Conservation (phyloP, 1,140 invertebrate species). For the Heliconius himera region DNA sequence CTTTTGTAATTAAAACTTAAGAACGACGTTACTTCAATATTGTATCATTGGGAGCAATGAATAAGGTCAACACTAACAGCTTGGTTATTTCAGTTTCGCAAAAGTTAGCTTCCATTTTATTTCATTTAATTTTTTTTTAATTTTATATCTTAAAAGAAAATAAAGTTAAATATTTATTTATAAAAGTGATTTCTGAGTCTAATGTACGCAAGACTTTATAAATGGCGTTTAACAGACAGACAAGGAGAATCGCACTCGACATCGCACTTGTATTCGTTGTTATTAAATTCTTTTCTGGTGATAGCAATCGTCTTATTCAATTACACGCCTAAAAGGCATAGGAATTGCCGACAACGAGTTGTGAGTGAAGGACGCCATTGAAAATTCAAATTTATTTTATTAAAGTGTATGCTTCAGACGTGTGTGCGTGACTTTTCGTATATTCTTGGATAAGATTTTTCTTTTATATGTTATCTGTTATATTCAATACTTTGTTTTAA, state of each 20-base stretch:
- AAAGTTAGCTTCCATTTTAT: not conserved
- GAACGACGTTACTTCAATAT: not conserved
- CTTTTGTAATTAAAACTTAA: slow-evolving; percentile 1
- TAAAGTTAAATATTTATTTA: not conserved
- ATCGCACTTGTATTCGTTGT: slow-evolving; percentile 41
- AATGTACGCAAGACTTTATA: slow-evolving; percentile 10
- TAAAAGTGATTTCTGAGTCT: not conserved
- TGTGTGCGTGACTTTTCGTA: slow-evolving; percentile 45
- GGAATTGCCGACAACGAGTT: slow-evolving; percentile 65
- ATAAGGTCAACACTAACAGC: not conserved
- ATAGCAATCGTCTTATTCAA: slow-evolving; percentile 71
- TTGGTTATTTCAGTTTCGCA: not conserved
- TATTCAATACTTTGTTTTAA: not conserved
- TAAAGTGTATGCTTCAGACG: slow-evolving; percentile 46
- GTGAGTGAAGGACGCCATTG: slow-evolving; percentile 55
- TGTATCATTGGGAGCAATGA: not conserved
- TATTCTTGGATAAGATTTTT: slow-evolving; percentile 17
- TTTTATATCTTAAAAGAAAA: not conserved
- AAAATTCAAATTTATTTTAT: slow-evolving; percentile 63
- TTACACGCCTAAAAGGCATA: slow-evolving; percentile 65
- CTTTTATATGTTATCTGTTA: not conserved
- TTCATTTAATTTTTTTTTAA: not conserved
- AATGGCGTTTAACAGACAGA: slow-evolving; percentile 26
- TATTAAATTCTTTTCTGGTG: slow-evolving; percentile 73
- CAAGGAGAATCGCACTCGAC: slow-evolving; percentile 31